These are phyloP conservation scores for Aythya baeri DNA, from an alignment of 2,113 vertebrate genomes.

Conservation along the genomic window DNA sequence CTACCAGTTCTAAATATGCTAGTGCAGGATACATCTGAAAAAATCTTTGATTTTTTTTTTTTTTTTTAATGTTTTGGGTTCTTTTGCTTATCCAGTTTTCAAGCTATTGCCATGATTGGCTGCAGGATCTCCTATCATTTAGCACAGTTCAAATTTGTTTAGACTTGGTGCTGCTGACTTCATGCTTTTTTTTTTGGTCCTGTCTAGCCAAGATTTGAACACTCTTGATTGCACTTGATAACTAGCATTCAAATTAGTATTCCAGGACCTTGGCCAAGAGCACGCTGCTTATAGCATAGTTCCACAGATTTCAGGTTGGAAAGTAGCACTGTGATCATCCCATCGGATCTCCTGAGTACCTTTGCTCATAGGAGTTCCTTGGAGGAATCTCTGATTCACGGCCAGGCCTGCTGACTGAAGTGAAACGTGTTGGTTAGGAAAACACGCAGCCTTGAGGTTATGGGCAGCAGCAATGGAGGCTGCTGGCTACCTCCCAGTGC, in stretches of 20 bases:
- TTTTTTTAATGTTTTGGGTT: background rate
- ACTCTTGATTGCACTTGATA: background rate
- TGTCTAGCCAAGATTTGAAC: background rate
- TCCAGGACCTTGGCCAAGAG: background rate
- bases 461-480: background rate
- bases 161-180: background rate
- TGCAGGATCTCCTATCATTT: background rate
- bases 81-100: background rate
- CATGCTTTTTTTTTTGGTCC: background rate
- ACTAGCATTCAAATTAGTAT: background rate
- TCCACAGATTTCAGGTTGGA: background rate
- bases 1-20: background rate
- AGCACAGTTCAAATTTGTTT: background rate
- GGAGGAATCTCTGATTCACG: background rate
- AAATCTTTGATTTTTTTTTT: background rate
- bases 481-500: background rate
- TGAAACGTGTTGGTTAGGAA: background rate
- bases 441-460: background rate
- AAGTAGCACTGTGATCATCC: background rate
- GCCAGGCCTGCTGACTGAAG: background rate
- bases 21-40: fast-evolving
- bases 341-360: fast-evolving
- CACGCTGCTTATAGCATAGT: background rate
- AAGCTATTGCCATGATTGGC: background rate
- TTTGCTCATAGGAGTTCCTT: background rate